Conservation (phyloP, 2,797 vertebrate species). For the Emydoidea blandingii region DNA sequence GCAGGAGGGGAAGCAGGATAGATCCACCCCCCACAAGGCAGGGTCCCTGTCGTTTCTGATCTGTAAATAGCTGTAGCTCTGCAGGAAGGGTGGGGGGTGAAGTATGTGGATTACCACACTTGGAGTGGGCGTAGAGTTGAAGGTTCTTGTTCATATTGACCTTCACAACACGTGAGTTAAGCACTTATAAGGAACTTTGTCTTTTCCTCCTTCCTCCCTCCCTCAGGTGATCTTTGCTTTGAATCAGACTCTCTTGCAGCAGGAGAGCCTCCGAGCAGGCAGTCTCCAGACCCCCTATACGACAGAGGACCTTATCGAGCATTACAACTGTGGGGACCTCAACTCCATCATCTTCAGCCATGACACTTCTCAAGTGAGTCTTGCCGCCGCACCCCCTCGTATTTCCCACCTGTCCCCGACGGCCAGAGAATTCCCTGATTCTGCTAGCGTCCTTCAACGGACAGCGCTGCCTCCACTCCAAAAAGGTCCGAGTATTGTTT, state of each 20-base stretch:
- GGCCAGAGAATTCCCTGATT: not conserved
- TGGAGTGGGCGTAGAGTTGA: not conserved
- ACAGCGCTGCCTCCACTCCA: not conserved
- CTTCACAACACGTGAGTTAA: not conserved
- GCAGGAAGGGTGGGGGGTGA: fast-evolving
- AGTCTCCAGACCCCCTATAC: slow-evolving; percentile 88
- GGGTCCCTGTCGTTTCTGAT: not conserved
- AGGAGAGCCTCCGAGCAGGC: slow-evolving; percentile 89
- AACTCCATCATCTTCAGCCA: slow-evolving; percentile 92
- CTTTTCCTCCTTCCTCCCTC: slow-evolving; percentile 56
- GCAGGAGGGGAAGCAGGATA: not conserved
- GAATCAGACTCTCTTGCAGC: slow-evolving; percentile 91
- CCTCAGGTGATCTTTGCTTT: slow-evolving; percentile 91
- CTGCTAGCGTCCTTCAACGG: not conserved
- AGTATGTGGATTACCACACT: fast-evolving
- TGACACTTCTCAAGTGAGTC: slow-evolving; percentile 89
- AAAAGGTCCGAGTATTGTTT: not conserved
- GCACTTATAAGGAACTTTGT: slow-evolving; percentile 59
- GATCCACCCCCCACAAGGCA: not conserved
- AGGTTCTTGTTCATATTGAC: not conserved
- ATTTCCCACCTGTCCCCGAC: not conserved
- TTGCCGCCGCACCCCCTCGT: not conserved
- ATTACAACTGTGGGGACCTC: slow-evolving; percentile 93
- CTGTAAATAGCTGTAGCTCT: not conserved
- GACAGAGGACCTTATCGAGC: slow-evolving; percentile 91